Evolutionary conservation across 1,140 invertebrate species (phyloP), one percentile per base, ranked within the genome.

Genomic region (Drosophila sp.): DNA sequence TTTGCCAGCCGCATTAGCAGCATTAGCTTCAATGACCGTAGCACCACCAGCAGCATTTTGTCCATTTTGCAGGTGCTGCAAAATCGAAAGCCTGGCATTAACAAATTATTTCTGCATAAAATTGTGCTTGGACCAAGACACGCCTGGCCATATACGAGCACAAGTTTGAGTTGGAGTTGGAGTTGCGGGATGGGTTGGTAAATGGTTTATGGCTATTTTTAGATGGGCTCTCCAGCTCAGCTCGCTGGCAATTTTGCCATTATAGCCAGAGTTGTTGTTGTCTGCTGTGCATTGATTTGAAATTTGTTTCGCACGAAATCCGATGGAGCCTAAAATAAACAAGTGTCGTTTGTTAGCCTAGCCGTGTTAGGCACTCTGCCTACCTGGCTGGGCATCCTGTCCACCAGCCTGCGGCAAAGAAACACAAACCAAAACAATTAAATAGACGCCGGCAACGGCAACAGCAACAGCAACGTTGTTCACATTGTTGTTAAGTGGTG

Each of bases 21-120:
- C 34, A 62, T 25, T 36, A 61, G n/a, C 46, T 45, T 45, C 18
- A 9, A 21, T 8, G 18, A 59, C 36, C n/a, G 18, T 18, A 36
- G 38, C n/a, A 13, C 5, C 16, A 40, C 32, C 54, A 50, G 4
- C 61, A 29, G 27, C 36, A 45, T 46, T 14, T 43, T 7, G 5
- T 6, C 25, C 13, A 48, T 8, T 16, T 9, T 48, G 63, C 59
- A 29, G 43, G 36, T 67, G 56, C 25, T 38, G 65, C 66, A 61
- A 67, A 71, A 70, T 58, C 48, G 58, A 75, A 63, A 62, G 69
- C 61, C 77, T 73, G 50, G 57, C 73, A 72, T 78, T 75, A 74
- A 77, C 77, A 80, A 86, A 84, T 86, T 73, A 80, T 80, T 86
- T 80, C 65, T 77, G 61, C 73, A 86, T 74, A 62, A 77, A 86